Evolutionary conservation across 2,113 vertebrate genomes (phyloP).

Genomic region (Ochotona princeps): DNA sequence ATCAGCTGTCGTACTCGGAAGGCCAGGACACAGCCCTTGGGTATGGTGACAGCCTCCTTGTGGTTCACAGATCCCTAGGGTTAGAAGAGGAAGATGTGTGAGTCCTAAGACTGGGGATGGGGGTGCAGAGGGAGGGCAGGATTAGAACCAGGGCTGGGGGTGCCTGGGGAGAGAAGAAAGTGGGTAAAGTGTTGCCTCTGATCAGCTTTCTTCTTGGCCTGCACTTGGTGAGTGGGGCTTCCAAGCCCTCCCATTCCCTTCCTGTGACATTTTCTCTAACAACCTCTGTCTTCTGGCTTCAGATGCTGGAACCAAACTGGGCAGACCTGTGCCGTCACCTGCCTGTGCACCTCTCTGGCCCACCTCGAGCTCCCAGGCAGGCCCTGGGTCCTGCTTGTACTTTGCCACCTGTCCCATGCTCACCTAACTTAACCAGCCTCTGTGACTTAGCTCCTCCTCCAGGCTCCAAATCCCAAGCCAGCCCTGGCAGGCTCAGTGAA

Average conservation of each 20-base stretch:
- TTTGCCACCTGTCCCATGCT: background rate
- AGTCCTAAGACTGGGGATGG: background rate
- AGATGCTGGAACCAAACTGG: background rate
- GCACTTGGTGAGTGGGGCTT: background rate
- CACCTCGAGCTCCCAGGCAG: background rate
- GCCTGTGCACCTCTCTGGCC: background rate
- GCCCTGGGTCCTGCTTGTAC: conserved; percentile 29
- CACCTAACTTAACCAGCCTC: conserved; percentile 25
- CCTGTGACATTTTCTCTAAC: background rate
- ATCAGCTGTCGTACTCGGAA: conserved; percentile 76
- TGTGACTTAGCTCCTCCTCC: background rate
- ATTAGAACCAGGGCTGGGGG: background rate
- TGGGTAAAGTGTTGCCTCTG: background rate
- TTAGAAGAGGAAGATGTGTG: background rate
- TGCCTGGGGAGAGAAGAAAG: background rate
- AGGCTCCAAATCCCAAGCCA: background rate
- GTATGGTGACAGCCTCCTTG: conserved; percentile 77
- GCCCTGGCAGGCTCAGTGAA: background rate
- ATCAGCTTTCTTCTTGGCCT: background rate
- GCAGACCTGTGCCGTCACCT: conserved; percentile 23
- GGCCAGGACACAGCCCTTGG: conserved; percentile 84
- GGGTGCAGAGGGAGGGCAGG: too few relatives aligned
- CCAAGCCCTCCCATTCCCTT: background rate
- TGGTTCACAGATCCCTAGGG: conserved; percentile 70
- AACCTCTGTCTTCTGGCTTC: background rate